Base-by-base conservation (phyloP, 2,888 invertebrate genomes). In the Unio pictorum region DNA sequence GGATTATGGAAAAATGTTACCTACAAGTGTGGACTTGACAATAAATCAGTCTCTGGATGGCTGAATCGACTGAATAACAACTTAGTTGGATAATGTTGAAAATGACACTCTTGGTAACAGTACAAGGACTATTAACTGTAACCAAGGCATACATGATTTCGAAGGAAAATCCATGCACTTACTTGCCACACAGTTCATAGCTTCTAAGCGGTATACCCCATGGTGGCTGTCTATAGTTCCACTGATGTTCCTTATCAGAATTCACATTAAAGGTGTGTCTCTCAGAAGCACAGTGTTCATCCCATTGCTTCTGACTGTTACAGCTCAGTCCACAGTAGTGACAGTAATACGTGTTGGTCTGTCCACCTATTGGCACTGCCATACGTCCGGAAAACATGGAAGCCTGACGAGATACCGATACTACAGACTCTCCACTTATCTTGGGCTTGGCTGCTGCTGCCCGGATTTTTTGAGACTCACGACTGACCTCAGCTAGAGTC, bases 171-270 rank as follows among this genome's bases (percentile, higher is more conserved):
- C 20, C 45, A 18, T 55, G 11, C 20, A 55, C 83, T 78, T 73
- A 87, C 87, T 73, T 83, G 26, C 68, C 56, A 78, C 88, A 89
- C 8, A 88, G 79, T 61, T 78, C 76, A 65, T 84, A 87, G 63
- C 69, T 73, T 18, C 76, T 74, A 5, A 74, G 79, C 5, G 72
- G 65, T 3, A 83, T 73, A 0, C 81, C 85, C 88, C 88, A 88
- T 2, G 88, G 87, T 28, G 89, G 89, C 66, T 87, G 88, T 55
- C 89, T 74, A 79, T 79, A 87, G 75, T 89, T 89, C 89, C 89
- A 89, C 81, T 87, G 88, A 65, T 86, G 87, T 61, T 88, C 88
- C 54, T 81, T 82, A 74, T 89, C 89, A 1, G 84, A 86, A 76
- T 86, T 86, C 17, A 88, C 84, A 67, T 88, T 89, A 67, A 83